phyloP scores from a whole-genome alignment of 2,797 vertebrate genomes.

The Pogonophryne albipinna region DNA sequence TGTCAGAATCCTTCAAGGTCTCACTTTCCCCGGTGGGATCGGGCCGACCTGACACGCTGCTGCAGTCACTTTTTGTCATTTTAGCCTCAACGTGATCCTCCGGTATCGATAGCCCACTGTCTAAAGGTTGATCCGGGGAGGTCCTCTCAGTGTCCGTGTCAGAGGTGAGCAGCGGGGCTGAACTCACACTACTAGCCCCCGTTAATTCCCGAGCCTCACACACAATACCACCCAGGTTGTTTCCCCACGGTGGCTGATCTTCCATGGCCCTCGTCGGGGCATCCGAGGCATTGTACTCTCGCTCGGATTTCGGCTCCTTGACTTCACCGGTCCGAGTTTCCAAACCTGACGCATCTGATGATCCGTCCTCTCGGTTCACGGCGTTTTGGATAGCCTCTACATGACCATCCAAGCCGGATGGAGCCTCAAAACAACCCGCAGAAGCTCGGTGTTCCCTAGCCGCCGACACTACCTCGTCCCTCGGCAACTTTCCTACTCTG shows the following conservation, averaged over 20 bases:
- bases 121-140: slow-evolving; percentile 32
- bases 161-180: slow-evolving; percentile 30
- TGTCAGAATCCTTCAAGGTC: slow-evolving; percentile 29
- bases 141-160: slow-evolving; percentile 53
- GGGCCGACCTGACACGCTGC: slow-evolving; percentile 12
- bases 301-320: slow-evolving; percentile 52
- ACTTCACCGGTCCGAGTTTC: slow-evolving; percentile 56
- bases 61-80: slow-evolving; percentile 70
- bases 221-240: slow-evolving; percentile 32
- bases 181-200: slow-evolving; percentile 12
- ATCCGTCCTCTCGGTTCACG: slow-evolving; percentile 43
- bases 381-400: background rate
- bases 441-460: slow-evolving; percentile 34
- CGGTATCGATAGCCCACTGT: background rate
- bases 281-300: slow-evolving; percentile 80
- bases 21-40: slow-evolving; percentile 1
- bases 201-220: slow-evolving; percentile 22
- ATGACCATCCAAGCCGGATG: slow-evolving; percentile 35
- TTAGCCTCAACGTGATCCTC: slow-evolving; percentile 24
- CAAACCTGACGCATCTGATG: slow-evolving; percentile 65
- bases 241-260: slow-evolving; percentile 67
- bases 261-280: slow-evolving; percentile 81
- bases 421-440: slow-evolving; percentile 25
- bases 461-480: slow-evolving; percentile 64
- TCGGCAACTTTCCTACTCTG: slow-evolving; percentile 71